phyloP scores from a whole-genome alignment of 2,888 invertebrate genomes.

The Leptinotarsa tumamoca region DNA sequence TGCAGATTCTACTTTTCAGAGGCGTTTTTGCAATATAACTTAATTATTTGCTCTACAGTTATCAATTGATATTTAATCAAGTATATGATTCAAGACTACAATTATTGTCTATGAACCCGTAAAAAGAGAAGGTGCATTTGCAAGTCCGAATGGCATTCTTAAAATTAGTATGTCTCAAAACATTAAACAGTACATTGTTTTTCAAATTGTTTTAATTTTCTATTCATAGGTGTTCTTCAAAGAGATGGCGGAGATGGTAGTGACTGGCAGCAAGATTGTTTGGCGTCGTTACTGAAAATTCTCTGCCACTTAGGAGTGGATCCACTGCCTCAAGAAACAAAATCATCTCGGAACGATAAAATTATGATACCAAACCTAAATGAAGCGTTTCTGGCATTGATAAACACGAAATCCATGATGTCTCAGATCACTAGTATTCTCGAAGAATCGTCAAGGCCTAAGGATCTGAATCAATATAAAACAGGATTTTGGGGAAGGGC shows the following conservation, averaged over 20 bases:
- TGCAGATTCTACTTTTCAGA: background rate
- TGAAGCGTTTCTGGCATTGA: slow-evolving; percentile 83
- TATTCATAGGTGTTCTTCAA: slow-evolving; percentile 75
- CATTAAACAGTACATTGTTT: background rate
- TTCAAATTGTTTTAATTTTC: background rate
- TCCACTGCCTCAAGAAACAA: slow-evolving; percentile 63
- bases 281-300: slow-evolving; percentile 87
- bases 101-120: background rate
- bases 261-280: slow-evolving; percentile 95
- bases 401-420: slow-evolving; percentile 87
- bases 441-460: slow-evolving; percentile 85
- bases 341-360: slow-evolving; percentile 70
- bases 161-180: background rate
- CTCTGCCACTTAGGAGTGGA: slow-evolving; percentile 88
- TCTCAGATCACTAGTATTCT: slow-evolving; percentile 87
- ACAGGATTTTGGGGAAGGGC: slow-evolving; percentile 94
- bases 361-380: slow-evolving; percentile 79
- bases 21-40: background rate
- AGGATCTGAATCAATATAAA: slow-evolving; percentile 87
- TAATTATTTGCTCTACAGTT: no score
- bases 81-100: no score
- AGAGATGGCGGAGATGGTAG: slow-evolving; percentile 79
- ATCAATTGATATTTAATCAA: no score
- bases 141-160: background rate
- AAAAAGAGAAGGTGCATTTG: background rate